These are phyloP conservation scores for Gymnobelideus leadbeateri DNA, from an alignment of 2,113 vertebrate species.

Conservation along the genomic window DNA sequence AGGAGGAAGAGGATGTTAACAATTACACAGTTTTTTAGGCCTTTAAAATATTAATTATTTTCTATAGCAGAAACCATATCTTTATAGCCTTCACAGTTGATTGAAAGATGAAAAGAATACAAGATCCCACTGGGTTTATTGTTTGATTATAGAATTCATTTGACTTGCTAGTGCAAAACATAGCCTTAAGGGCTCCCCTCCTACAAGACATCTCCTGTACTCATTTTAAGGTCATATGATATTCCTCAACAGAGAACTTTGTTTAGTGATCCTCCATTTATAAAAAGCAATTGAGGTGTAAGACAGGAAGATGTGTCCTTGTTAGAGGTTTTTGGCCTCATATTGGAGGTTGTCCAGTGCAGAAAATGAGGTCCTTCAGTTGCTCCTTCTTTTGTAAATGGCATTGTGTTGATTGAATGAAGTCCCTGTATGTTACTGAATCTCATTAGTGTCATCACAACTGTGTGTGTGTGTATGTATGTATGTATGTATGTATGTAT, in stretches of 20 bases:
- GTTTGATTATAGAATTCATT: background rate
- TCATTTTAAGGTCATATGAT: background rate
- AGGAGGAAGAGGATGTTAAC: background rate
- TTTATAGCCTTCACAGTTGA: background rate
- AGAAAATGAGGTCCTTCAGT: background rate
- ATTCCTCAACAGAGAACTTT: background rate
- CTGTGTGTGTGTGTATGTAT: background rate
- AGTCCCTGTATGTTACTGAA: background rate
- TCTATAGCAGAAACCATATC: background rate
- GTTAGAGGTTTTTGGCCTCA: background rate
- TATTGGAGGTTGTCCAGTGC: background rate
- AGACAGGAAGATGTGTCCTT: background rate
- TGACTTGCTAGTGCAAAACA: background rate
- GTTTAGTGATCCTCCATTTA: background rate
- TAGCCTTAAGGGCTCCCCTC: background rate
- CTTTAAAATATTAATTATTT: background rate
- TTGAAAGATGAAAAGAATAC: background rate
- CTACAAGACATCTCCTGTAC: background rate
- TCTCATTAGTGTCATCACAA: background rate
- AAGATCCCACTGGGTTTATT: background rate
- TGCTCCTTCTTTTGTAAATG: background rate
- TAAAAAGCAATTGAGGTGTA: background rate
- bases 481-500: background rate
- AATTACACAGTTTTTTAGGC: background rate
- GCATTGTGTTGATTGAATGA: background rate